Evolutionary conservation across 1,140 invertebrate species (phyloP), one percentile per base, ranked within the genome.

Genomic region (Hyphantria cunea): DNA sequence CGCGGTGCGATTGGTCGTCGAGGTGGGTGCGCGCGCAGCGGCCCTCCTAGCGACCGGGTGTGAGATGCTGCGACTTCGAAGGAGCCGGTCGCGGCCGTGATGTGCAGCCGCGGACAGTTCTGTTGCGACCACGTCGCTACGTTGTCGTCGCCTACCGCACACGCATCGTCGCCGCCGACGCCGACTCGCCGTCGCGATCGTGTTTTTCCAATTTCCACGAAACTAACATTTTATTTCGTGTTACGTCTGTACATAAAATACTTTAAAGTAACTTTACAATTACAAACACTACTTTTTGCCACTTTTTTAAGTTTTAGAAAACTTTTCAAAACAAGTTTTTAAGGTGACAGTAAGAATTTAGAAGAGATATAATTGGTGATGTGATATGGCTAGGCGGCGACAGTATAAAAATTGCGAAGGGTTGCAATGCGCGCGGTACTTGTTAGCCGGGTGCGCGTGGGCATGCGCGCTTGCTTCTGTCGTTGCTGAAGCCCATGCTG

Each of bases 41-140:
- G 76, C 83, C 84, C 86, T 85, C 87, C 86, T 87, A 74, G 78
- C 73, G 47, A 71, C 64, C 68, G 64, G 77, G 72, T 68, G 82
- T 69, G 84, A 81, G 76, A 76, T 70, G 71, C 70, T 63, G 76
- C 66, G 79, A 86, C 79, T 84, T 72, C 80, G 80, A 39, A 76
- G 83, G 67, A 81, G 87, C 82, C 82, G 82, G 83, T 77, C 84
- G 84, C 78, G 78, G 72, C 62, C 75, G 74, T 80, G 76, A 84
- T 84, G 83, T 77, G 79, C 71, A 64, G 44, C 66, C 74, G 78
- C 82, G 64, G 81, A 76, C 84, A 86, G 85, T 88, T 69, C 73
- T 70, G 71, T 68, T 77, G 77, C 82, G 82, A 87, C 75, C 70
- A 68, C 78, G 80, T 77, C 62, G 73, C 60, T 67, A 65, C 59